phyloP scores from a whole-genome alignment of 1,140 invertebrate genomes.

The Drosophila neocordata region DNA sequence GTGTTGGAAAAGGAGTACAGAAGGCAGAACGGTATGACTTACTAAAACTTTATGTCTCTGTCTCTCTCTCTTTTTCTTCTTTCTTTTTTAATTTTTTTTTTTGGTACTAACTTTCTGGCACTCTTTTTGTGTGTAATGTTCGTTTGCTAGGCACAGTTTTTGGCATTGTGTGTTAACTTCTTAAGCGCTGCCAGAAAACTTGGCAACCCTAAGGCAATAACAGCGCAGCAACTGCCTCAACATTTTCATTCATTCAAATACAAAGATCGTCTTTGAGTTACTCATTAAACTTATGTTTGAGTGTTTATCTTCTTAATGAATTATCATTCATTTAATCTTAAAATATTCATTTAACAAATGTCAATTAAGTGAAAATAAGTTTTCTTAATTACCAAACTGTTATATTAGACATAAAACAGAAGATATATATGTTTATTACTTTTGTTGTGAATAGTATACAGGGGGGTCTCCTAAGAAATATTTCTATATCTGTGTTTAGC shows the following conservation, averaged over 20 bases:
- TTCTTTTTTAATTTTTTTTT: neutral
- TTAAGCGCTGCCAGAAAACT: conserved; percentile 77
- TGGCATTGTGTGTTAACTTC: conserved; percentile 75
- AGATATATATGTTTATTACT: too few species aligned
- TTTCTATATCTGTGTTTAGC: too few species aligned
- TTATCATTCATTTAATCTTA: too few species aligned
- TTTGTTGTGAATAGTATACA: too few species aligned
- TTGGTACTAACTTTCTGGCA: neutral
- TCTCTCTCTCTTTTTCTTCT: neutral
- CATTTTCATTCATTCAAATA: neutral
- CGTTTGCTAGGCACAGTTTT: conserved; percentile 39
- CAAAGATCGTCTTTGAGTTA: neutral
- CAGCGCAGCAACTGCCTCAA: neutral
- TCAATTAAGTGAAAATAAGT: too few species aligned
- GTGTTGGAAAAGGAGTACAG: neutral
- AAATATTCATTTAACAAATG: too few species aligned
- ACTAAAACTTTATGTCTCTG: neutral
- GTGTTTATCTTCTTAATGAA: too few species aligned
- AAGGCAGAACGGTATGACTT: neutral
- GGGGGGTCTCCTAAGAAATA: too few species aligned
- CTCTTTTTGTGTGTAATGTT: conserved; percentile 23
- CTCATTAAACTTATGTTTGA: conserved; percentile 1
- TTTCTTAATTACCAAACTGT: too few species aligned
- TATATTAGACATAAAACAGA: too few species aligned
- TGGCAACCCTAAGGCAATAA: conserved; percentile 53